A percentile compares a stretch with the other conserved stretches of the same genome.
These are phyloP conservation scores for Meghimatium bilineatum DNA, from an alignment of 2,888 invertebrate genomes.

Conservation along the genomic window DNA sequence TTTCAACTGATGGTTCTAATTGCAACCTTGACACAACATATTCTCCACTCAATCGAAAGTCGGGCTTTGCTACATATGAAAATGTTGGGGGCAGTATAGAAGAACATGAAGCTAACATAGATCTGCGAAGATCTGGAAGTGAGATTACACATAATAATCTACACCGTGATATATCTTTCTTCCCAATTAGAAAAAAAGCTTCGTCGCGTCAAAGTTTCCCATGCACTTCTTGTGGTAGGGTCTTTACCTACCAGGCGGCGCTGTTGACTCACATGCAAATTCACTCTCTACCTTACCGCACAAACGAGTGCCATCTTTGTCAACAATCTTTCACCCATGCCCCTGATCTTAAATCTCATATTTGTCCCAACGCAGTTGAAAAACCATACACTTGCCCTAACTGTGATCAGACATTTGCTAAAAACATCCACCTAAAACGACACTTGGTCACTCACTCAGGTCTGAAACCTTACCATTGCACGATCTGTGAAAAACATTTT, in stretches of 20 bases:
- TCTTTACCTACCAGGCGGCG: conserved; percentile 59
- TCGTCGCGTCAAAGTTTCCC: conserved; percentile 49
- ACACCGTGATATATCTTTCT: not conserved
- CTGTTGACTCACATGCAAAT: conserved; percentile 60
- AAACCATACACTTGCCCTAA: conserved; percentile 62
- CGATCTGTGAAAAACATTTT: conserved; percentile 62
- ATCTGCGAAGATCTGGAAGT: not conserved
- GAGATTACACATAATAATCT: not conserved
- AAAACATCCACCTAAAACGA: conserved; percentile 65
- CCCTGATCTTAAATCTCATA: conserved; percentile 59
- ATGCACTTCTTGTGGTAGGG: conserved; percentile 55
- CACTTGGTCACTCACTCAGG: conserved; percentile 66
- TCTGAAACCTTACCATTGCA: conserved; percentile 62
- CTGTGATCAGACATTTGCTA: conserved; percentile 64
- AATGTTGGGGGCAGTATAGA: not conserved
- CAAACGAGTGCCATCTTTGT: conserved; percentile 59
- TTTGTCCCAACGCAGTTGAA: conserved; percentile 61
- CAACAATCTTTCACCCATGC: conserved; percentile 57
- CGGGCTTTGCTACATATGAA: not conserved
- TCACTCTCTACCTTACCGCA: conserved; percentile 55
- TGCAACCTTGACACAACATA: not conserved
- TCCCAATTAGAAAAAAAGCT: not conserved
- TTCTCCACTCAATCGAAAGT: not conserved
- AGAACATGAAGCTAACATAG: no score
- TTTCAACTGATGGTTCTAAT: not conserved